These are phyloP conservation scores for Desoria tigrina DNA, from an alignment of 2,888 invertebrate genomes.

Conservation along the genomic window DNA sequence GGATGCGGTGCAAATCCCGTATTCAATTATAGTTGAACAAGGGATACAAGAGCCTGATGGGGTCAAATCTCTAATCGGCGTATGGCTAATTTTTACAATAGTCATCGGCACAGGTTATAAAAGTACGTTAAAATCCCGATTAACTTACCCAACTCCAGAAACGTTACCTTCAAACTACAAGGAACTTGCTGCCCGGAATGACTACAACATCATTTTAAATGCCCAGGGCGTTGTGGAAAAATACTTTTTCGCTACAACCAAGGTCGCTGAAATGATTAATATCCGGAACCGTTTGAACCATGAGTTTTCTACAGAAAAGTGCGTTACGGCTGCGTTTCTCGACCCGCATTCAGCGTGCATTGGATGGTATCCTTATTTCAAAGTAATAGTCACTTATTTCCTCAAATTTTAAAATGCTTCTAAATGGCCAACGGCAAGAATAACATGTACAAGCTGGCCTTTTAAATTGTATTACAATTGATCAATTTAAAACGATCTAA, in stretches of 20 bases:
- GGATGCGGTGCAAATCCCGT: too few species aligned
- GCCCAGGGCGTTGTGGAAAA: constrained; percentile 21
- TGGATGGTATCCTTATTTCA: constrained; percentile 18
- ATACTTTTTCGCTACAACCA: constrained; percentile 5
- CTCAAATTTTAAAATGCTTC: too few species aligned
- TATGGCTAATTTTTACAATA: constrained; percentile 20
- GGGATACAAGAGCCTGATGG: background rate
- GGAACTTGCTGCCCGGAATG: constrained; percentile 14
- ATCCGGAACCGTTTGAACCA: constrained; percentile 13
- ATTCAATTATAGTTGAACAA: constrained; percentile 14
- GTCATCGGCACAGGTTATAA: constrained; percentile 27
- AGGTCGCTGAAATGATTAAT: constrained; percentile 1
- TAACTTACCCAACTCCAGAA: constrained; percentile 14
- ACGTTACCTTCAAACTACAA: constrained; percentile 11
- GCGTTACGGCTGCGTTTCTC: constrained; percentile 9
- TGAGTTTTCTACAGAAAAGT: background rate
- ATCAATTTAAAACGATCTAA: too few species aligned
- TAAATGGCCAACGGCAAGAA: too few species aligned
- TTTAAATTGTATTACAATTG: too few species aligned
- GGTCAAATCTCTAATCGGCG: constrained; percentile 5
- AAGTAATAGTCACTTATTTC: background rate
- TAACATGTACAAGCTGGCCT: too few species aligned
- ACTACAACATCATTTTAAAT: constrained; percentile 18
- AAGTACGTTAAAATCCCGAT: constrained; percentile 13
- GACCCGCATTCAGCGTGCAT: constrained; percentile 8